Evolutionary conservation across 1,140 invertebrate genomes (phyloP).

Genomic region (Apis mellifera): DNA sequence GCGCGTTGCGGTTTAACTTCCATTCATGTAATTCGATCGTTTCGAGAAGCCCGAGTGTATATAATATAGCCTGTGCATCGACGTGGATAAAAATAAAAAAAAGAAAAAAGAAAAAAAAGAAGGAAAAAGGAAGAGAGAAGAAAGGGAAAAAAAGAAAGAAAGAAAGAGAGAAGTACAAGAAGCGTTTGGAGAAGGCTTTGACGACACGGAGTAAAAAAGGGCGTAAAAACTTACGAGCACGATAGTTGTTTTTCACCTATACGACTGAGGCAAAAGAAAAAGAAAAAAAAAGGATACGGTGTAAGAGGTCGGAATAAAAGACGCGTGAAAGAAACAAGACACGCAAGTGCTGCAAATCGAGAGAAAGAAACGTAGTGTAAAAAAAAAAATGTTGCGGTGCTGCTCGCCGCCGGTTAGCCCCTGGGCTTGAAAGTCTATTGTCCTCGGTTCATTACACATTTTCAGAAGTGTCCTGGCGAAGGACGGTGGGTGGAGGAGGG

Average conservation of each 20-base stretch:
- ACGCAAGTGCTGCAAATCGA: constrained; percentile 33
- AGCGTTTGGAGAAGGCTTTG: constrained; percentile 23
- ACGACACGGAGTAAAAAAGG: constrained; percentile 7
- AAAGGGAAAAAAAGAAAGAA: not conserved
- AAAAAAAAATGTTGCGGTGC: not conserved
- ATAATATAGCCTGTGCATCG: too few species aligned
- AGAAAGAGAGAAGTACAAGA: not conserved
- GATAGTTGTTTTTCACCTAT: not conserved
- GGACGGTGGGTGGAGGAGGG: not conserved
- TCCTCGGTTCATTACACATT: constrained; percentile 52
- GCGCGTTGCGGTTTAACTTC: constrained; percentile 2
- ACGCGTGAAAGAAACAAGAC: constrained; percentile 45
- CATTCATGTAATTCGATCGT: constrained; percentile 40
- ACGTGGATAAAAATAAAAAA: not conserved
- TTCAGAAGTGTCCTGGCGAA: constrained; percentile 27
- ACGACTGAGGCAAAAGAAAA: not conserved
- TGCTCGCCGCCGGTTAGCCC: constrained; percentile 32
- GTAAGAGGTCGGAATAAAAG: not conserved
- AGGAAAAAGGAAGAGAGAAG: too few species aligned
- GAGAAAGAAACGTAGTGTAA: not conserved
- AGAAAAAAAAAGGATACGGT: not conserved
- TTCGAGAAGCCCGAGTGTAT: not conserved
- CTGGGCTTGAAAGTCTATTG: constrained; percentile 44
- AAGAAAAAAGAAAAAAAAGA: not conserved
- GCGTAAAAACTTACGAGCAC: constrained; percentile 33